A percentile compares a stretch with the other conserved stretches of the same genome.
Evolutionary conservation across 2,797 vertebrate genomes (phyloP).

Genomic region (Hoplostethus atlanticus): DNA sequence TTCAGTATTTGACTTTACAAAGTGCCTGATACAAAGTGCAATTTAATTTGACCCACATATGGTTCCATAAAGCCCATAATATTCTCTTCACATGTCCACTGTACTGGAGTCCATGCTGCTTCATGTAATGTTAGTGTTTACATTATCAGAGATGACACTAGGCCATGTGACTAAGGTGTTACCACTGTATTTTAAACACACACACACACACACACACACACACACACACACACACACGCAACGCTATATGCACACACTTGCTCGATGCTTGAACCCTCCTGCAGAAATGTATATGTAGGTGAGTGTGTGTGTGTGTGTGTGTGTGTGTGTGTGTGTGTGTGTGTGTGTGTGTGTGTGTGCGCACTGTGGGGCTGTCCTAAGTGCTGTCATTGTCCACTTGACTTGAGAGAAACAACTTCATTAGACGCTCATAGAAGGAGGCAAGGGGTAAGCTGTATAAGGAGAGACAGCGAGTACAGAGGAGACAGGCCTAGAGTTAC

Average conservation of each 20-base stretch:
- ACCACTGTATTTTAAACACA: not conserved
- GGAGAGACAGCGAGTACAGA: not conserved
- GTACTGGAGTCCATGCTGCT: not conserved
- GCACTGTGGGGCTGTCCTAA: not conserved
- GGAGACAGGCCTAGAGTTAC: not conserved
- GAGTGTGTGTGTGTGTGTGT: not conserved
- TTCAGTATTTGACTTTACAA: not conserved
- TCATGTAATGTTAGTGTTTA: not conserved
- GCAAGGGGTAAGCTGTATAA: not conserved
- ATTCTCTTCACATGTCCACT: not conserved
- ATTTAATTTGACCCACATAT: too few relatives aligned
- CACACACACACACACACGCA: not conserved
- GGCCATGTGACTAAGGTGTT: not conserved
- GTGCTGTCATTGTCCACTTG: not conserved
- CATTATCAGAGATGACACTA: not conserved
- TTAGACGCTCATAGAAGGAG: not conserved
- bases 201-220: conserved; percentile 1
- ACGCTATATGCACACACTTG: not conserved
- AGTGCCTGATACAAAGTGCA: not conserved
- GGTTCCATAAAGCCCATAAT: not conserved
- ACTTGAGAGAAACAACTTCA: not conserved
- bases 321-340: conserved; percentile 6
- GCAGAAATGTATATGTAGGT: not conserved
- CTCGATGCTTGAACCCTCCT: not conserved
- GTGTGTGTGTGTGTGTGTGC: not conserved